Conservation (phyloP, 2,797 vertebrate genomes). For the Darevskia mixta region DNA sequence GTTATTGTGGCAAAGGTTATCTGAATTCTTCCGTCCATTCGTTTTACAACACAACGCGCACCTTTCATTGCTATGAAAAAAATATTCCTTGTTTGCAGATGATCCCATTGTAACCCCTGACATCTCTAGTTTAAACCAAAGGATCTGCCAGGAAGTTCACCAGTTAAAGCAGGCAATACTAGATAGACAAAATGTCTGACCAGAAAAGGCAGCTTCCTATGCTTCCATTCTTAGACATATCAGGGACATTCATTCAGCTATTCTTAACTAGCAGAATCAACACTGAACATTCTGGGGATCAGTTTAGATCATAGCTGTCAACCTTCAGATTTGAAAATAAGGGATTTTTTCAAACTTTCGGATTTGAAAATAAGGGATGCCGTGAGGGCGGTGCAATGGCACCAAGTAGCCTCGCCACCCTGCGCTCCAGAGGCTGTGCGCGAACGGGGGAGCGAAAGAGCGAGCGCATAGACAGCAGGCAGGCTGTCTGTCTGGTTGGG, state of each 20-base stretch:
- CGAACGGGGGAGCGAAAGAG: too few species aligned
- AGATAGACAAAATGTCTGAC: not conserved
- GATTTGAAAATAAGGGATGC: too few species aligned
- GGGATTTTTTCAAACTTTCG: too few species aligned
- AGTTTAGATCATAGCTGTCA: not conserved
- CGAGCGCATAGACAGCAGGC: too few species aligned
- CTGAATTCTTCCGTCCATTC: conserved; percentile 84
- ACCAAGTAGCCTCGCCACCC: too few species aligned
- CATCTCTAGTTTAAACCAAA: not conserved
- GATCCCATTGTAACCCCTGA: not conserved
- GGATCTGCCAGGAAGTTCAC: not conserved
- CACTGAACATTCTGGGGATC: not conserved
- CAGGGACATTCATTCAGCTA: not conserved
- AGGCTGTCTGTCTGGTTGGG: too few species aligned
- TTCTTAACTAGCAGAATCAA: not conserved
- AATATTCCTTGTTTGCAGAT: not conserved
- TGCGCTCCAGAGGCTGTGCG: too few species aligned
- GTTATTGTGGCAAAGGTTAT: conserved; percentile 79
- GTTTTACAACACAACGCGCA: conserved; percentile 82
- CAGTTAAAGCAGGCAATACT: not conserved
- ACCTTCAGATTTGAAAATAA: too few species aligned
- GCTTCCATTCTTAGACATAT: not conserved
- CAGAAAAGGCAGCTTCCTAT: not conserved
- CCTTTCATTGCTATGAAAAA: conserved; percentile 76
- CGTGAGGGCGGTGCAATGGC: too few species aligned